Evolutionary conservation across 2,113 vertebrate species (phyloP), one percentile per base, ranked within the genome.

Genomic region (Mormoops blainvillei): DNA sequence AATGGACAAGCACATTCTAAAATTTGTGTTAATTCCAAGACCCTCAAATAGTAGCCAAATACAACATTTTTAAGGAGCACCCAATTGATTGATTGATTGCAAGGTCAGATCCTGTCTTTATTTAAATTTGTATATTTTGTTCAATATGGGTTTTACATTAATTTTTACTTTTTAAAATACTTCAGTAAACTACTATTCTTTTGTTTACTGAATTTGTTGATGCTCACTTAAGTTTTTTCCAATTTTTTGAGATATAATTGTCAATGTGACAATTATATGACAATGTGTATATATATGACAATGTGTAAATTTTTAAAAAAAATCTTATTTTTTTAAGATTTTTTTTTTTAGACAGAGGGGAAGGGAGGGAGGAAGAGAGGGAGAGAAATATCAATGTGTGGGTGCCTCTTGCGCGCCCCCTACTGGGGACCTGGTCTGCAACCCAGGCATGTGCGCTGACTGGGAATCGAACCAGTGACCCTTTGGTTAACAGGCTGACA

Each of bases 1-100:
- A 77, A 92, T 56, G 48, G 26, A 56, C 20, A 94, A 94, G 6
- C 15, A 70, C 52, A 90, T 94, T 89, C 50, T 82, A 94, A 81
- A 96, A 77, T 83, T 68, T 19, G 83, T 68, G 19, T 76, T 50
- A 93, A 77, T 77, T 88, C 12, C 18, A 83, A 78, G n/a, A 81
- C 78, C 38, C 38, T 56, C 12, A 14, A 96, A 65, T 67, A 90
- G 89, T 87, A n/a, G n/a, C n/a, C 28, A 70, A 68, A 92, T 19
- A 61, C 18, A 33, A 22, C 43, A 33, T 63, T 71, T 61, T 50
- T 26, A 88, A 82, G 45, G n/a, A 68, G 63, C 24, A 82, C 52
- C 36, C 28, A 82, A 65, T 63, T 81, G 61, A 54, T 80, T 61
- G 41, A 83, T 86, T 70, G 26, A 71, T 36, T 88, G 54, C n/a